A percentile compares a stretch with the other conserved stretches of the same genome.
Conservation (phyloP, 2,113 vertebrate genomes). For the Ceuthmochares aereus region DNA sequence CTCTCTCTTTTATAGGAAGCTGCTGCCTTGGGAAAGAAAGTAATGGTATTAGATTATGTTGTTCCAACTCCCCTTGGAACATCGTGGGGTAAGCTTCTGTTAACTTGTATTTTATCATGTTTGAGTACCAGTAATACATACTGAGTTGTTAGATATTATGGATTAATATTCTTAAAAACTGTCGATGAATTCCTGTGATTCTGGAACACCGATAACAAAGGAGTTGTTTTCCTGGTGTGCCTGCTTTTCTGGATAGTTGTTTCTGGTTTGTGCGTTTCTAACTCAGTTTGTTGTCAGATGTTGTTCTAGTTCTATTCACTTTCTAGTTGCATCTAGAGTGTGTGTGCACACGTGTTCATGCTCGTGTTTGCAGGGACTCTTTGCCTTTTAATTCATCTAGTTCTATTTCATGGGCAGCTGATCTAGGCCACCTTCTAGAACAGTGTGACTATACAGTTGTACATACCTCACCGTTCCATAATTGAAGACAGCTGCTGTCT, state of each 20-base stretch:
- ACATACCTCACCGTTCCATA: not conserved
- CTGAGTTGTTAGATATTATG: not conserved
- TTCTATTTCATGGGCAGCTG: not conserved
- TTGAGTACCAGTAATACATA: not conserved
- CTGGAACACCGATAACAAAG: not conserved
- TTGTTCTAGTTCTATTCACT: not conserved
- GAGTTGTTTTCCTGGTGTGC: not conserved
- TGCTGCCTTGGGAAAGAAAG: slow-evolving; percentile 89
- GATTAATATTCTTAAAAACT: not conserved
- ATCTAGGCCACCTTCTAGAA: not conserved
- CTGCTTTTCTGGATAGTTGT: not conserved
- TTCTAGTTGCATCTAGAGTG: rapidly evolving
- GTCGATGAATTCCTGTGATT: not conserved
- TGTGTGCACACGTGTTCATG: not conserved
- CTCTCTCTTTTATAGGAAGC: slow-evolving; percentile 83
- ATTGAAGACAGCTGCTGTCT: not conserved
- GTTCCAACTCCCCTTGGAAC: slow-evolving; percentile 91
- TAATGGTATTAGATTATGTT: slow-evolving; percentile 94
- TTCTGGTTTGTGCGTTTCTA: not conserved
- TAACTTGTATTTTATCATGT: not conserved
- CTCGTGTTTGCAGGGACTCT: not conserved
- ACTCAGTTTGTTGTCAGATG: not conserved
- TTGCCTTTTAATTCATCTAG: not conserved
- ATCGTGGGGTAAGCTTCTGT: slow-evolving; percentile 86
- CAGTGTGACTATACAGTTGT: not conserved